A percentile compares a stretch with the other conserved stretches of the same genome.
Conservation (phyloP, 2,113 vertebrate genomes). For the Rhinogobius similis region DNA sequence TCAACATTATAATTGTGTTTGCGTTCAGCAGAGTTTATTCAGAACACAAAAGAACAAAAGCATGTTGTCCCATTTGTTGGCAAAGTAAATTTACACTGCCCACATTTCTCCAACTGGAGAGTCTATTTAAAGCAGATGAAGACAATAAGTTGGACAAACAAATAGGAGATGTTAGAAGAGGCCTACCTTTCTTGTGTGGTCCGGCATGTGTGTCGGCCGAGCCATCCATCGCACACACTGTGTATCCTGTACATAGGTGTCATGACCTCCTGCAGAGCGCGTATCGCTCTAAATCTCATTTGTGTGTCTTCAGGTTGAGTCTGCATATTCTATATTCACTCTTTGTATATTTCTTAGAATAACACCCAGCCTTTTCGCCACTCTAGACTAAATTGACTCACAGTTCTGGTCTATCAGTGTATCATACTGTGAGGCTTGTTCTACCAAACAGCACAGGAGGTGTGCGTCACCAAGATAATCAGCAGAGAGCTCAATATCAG, state of each 20-base stretch:
- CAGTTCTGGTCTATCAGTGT: constrained; percentile 10
- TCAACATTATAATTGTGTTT: background rate
- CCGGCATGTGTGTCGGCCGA: constrained; percentile 37
- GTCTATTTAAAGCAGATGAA: background rate
- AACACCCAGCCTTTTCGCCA: constrained; percentile 15
- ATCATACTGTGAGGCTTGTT: constrained; percentile 27
- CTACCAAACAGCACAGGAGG: constrained; percentile 43
- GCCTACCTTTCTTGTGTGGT: constrained; percentile 51
- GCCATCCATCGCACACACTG: constrained; percentile 35
- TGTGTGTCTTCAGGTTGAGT: constrained; percentile 19
- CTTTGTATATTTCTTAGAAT: constrained; percentile 27
- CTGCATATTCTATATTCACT: constrained; percentile 34
- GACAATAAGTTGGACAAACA: background rate
- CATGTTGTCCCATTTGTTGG: background rate
- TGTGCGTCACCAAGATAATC: constrained; percentile 61
- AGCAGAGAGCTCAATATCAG: constrained; percentile 59
- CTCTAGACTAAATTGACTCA: constrained; percentile 15
- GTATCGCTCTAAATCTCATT: constrained; percentile 30
- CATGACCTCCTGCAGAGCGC: constrained; percentile 42
- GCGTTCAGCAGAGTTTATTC: background rate
- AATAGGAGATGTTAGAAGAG: background rate
- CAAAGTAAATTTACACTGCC: background rate
- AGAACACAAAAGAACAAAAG: constrained; percentile 1
- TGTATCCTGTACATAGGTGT: constrained; percentile 30
- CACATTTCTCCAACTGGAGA: background rate